Percentiles rank a stretch among this genome's conserved stretches.
Conservation (phyloP, 2,113 vertebrate species). For the Onychostruthus taczanowskii region DNA sequence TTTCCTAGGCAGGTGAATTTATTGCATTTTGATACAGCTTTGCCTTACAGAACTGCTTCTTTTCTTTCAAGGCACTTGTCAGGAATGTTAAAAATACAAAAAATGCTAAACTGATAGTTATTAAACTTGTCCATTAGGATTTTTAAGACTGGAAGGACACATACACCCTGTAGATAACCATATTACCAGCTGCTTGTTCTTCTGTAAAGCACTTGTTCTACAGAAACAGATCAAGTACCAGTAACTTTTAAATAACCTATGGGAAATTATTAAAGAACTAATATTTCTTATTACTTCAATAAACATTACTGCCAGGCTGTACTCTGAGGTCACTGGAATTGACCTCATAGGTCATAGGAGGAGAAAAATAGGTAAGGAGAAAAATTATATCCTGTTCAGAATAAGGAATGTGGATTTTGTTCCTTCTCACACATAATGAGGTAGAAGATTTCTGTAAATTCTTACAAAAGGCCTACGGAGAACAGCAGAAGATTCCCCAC, state of each 20-base stretch:
- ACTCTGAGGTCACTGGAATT: conserved; percentile 63
- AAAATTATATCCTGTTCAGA: conserved; percentile 19
- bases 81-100: neutral
- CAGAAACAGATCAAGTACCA: conserved; percentile 60
- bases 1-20: neutral
- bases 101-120: conserved; percentile 9
- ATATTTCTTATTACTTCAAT: conserved; percentile 45
- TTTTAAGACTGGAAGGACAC: conserved; percentile 40
- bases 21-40: neutral
- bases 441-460: neutral
- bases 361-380: neutral
- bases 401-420: neutral
- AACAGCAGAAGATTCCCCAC: neutral
- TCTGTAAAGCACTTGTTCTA: conserved; percentile 47
- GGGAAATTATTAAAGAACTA: conserved; percentile 62
- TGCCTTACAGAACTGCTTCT: neutral
- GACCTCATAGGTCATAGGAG: neutral
- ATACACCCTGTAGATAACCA: conserved; percentile 12
- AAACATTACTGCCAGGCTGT: conserved; percentile 32
- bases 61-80: neutral
- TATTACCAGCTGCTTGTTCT: conserved; percentile 16
- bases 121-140: neutral
- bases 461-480: neutral
- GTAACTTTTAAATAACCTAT: conserved; percentile 51
- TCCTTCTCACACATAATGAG: neutral